Base-by-base conservation (phyloP, 2,888 invertebrate species). In the Gerris lacustris region DNA sequence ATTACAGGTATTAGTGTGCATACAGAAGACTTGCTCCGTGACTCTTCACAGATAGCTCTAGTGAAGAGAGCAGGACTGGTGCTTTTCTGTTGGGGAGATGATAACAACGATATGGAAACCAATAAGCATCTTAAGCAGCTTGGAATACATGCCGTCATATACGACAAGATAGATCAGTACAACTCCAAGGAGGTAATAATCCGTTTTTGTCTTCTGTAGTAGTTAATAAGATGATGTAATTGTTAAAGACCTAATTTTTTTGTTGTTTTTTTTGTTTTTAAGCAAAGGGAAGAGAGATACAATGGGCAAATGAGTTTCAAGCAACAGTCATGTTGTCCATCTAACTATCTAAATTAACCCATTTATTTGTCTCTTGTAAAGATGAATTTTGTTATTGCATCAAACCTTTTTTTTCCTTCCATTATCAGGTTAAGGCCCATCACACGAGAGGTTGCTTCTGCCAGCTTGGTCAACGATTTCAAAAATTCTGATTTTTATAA, bases 61-160 rank as follows among this genome's bases (percentile, higher is more conserved):
- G 93, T 91, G 4, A 89, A 88, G 76, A 86, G 90, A 76, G 86
- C 88, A 17, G 91, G 92, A 11, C 84, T 97, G 70, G 88, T 96
- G 6, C 87, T 96, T 74, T 98, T 98, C 81, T 95, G 95, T 78
- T 98, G 97, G 97, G 98, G 98, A 44, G 96, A 96, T 77, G 94
- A 96, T 78, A 94, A 94, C 79, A 95, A 96, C 77, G 90, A 92
- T 80, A 89, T 88, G 75, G 87, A 88, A 64, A 92, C 90, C 0
- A 93, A 96, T 70, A 87, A 88, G 77, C 87, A 88, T 78, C 85
- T 98, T 47, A 96, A 96, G 80, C 86, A 89, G 74, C 84, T 95
- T 77, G 96, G 96, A 2, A 85, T 98, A 55, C 94, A 99, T 79
- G 98, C 94, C 66, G 91, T 99, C 71, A 97, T 98, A 78, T 97